Evolutionary conservation across 2,797 vertebrate genomes (phyloP), one percentile per base, ranked within the genome.

Genomic region (Streptopelia turtur): DNA sequence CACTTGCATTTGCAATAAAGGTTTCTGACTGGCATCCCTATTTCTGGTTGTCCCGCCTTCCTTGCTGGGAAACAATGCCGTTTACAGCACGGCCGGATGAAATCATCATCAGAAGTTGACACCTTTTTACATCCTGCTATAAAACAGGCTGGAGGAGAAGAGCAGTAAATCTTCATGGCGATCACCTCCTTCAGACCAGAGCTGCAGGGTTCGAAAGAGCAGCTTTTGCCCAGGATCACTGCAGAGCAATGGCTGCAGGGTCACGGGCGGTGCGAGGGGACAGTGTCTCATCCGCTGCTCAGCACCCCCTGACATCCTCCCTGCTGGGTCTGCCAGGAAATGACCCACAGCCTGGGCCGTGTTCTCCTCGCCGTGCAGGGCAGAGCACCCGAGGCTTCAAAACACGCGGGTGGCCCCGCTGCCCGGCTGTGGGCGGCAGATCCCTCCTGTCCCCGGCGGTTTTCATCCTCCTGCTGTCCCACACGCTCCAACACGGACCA

Each of bases 91-190:
- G 1, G 43, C 57, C 71, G 80, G 83, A 63, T 91, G 85, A 93
- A 89, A 83, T 84, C 76, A 85, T 59, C 65, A 21, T 52, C 71
- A 81, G n/a, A 37, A 78, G 30, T 15, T 59, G 65, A 81, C 77
- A 90, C 14, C 66, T 69, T 84, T 94, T 93, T 41, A 81, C 83
- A 87, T 68, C 61, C 63, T 64, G 70, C 81, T 79, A 45, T 93
- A 90, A 89, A 92, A 90, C 50, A 86, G 85, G 82, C 37, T 56
- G 35, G 22, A 50, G 66, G 69, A 86, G 72, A 65, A 91, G 27
- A 85, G 55, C 35, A 50, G 53, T 93, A 90, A 83, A 82, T 92
- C 81, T 33, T 30, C 5, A 5, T 66, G 61, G 70, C 35, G 14
- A 87, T 78, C 90, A 65, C 41, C 85, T 92, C 68, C 57, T 60